Evolutionary conservation across 2,888 invertebrate species (phyloP), one percentile per base, ranked within the genome.

Genomic region (Bellardia bayeri): DNA sequence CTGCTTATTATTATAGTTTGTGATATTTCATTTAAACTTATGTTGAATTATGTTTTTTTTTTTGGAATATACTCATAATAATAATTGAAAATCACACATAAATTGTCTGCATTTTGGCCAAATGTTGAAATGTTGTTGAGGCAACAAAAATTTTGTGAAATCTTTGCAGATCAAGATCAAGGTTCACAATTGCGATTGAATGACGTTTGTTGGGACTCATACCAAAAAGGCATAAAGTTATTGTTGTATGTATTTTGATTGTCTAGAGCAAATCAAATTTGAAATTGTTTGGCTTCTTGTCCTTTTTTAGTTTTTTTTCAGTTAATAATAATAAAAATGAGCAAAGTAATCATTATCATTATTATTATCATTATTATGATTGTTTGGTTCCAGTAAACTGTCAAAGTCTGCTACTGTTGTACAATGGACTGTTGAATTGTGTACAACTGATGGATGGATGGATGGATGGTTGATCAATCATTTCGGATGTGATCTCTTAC

Each of bases 61-160:
- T 49, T 14, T 49, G 14, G 14, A 1, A 64, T 78, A 54, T 61
- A 51, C 58, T 74, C 74, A 85, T 75, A 85, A 85, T 75, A 85
- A 85, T 81, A 85, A 85, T 81, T 81, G 85, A 81, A 85, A 85
- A 85, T 85, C 85, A 81, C 85, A 85, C 74, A 85, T 85, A 85
- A 85, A 85, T 75, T 85, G 85, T 79, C 11, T 42, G 42, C 16
- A 8, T 40, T 74, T 66, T 49, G 51, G 58, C n/a, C 58, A 56
- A 23, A 23, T 56, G 23, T 56, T 40, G 14, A 30, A 6, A 54
- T 14, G 13, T 56, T 40, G 13, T 71, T 56, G 11, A 8, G 49
- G 33, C 49, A 80, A 68, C 68, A 61, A 16, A 54, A 54, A 45
- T 3, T 37, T 37, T 37, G 5, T 30, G 51, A 63, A 69, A 80